A percentile compares a stretch with the other conserved stretches of the same genome.
phyloP scores from a whole-genome alignment of 1,140 invertebrate genomes.

The Cylas formicarius region DNA sequence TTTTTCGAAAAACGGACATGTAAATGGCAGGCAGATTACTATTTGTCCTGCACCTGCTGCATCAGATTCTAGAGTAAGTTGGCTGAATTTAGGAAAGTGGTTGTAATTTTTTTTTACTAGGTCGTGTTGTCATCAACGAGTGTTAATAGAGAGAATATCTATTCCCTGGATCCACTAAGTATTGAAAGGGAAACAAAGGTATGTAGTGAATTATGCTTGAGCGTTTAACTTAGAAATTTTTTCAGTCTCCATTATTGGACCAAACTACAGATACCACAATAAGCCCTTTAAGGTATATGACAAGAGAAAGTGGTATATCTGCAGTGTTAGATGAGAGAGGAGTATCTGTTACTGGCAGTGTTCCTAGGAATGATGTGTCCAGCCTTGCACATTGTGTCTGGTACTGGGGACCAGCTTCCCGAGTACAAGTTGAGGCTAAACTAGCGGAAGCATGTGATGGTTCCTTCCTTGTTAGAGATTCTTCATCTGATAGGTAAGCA shows the following conservation, averaged over 20 bases:
- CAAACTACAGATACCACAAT: conserved; percentile 1
- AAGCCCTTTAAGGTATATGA: not conserved
- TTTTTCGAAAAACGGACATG: conserved; percentile 13
- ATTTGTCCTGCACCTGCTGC: conserved; percentile 1
- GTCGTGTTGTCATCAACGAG: too few species aligned
- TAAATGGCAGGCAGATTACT: conserved; percentile 1
- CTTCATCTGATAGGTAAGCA: conserved; percentile 58
- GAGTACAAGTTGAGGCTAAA: conserved; percentile 43
- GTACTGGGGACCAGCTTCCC: conserved; percentile 48
- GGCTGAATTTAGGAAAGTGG: conserved; percentile 1
- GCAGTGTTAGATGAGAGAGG: conserved; percentile 2
- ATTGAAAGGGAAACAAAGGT: too few species aligned
- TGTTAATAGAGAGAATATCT: too few species aligned
- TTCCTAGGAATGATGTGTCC: conserved; percentile 27
- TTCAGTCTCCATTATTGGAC: conserved; percentile 3
- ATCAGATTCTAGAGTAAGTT: conserved; percentile 6
- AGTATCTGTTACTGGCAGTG: conserved; percentile 4
- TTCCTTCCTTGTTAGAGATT: conserved; percentile 70
- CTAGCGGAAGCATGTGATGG: conserved; percentile 65
- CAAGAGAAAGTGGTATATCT: not conserved
- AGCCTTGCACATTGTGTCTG: conserved; percentile 38
- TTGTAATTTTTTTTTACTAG: not conserved
- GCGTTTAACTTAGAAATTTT: conserved; percentile 1
- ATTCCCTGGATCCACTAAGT: too few species aligned
- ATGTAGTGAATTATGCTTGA: conserved; percentile 1